Evolutionary conservation across 2,797 vertebrate species (phyloP).

Genomic region (Gallirallus australis): DNA sequence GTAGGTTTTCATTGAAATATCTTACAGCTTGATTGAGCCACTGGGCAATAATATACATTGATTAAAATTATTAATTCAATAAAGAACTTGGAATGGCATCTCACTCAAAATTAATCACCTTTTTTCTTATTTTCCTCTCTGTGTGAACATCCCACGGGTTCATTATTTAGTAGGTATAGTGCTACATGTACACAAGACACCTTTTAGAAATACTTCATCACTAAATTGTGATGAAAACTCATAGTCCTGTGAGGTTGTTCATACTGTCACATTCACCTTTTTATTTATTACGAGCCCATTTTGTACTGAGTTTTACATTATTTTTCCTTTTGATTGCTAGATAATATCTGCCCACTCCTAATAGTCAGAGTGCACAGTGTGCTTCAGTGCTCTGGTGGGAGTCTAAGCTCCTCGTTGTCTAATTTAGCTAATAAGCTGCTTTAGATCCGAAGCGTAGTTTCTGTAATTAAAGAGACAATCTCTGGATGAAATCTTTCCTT

Average conservation of each 20-base stretch:
- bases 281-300: neutral
- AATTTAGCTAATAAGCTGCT: slow-evolving; percentile 14
- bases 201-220: neutral
- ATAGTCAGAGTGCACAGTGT: neutral
- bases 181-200: neutral
- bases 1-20: neutral
- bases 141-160: neutral
- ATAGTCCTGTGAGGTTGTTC: neutral
- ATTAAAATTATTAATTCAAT: neutral
- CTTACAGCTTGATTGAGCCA: neutral
- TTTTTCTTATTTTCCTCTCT: slow-evolving; percentile 6
- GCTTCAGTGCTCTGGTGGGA: neutral
- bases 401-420: neutral
- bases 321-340: slow-evolving; percentile 19
- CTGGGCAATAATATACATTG: neutral
- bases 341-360: neutral
- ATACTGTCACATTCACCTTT: neutral
- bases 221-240: neutral
- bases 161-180: slow-evolving; percentile 6
- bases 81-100: neutral
- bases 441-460: neutral
- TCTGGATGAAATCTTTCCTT: neutral
- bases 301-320: neutral
- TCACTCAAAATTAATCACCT: slow-evolving; percentile 8
- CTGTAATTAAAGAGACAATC: neutral